Evolutionary conservation across 1,140 invertebrate species (phyloP), one percentile per base, ranked within the genome.

Genomic region (Drosophila nigrodunni): DNA sequence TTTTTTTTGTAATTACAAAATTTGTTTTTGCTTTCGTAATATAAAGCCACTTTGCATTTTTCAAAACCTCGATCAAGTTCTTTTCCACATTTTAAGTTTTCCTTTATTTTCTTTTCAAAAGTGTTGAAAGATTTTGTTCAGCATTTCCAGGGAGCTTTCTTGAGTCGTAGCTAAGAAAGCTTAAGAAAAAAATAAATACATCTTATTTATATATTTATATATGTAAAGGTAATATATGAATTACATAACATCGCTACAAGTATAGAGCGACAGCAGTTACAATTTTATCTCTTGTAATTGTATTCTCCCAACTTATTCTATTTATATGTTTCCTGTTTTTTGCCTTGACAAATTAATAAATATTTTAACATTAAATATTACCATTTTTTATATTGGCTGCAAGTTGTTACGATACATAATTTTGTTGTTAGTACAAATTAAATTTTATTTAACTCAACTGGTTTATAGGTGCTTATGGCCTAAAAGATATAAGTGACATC

Each of bases 401-500:
- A 66, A 70, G 62, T 65, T 65, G 64, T 70, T 68, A 68, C 55
- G 59, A 41, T 70, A 65, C 59, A 69, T 71, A 61, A 73, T 59
- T 5, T 65, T 73, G 18, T 57, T 35, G 39, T 13, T 49, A 64
- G 55, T 59, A 39, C 60, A 60, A 77, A 87, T 74, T 77, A 86
- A 81, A 73, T 41, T 80, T 74, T 82, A 86, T 68, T 80, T 69
- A 82, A 86, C 68, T 77, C 66, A 80, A 88, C 71, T 77, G 67
- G 61, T 52, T 70, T 85, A 44, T 78, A 75, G 67, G 49, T 69
- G 67, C 83, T 88, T 89, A 88, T 55, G 80, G 77, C 85, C 77
- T 88, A 89, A 55, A 70, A 83, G 71, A 89, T 88, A 75, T 86
- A 88, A 72, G 65, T 88, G 83, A 89, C 76, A 88, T 89, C 83